Evolutionary conservation across 2,113 vertebrate genomes (phyloP).

Genomic region (Leptocoma aspasia): DNA sequence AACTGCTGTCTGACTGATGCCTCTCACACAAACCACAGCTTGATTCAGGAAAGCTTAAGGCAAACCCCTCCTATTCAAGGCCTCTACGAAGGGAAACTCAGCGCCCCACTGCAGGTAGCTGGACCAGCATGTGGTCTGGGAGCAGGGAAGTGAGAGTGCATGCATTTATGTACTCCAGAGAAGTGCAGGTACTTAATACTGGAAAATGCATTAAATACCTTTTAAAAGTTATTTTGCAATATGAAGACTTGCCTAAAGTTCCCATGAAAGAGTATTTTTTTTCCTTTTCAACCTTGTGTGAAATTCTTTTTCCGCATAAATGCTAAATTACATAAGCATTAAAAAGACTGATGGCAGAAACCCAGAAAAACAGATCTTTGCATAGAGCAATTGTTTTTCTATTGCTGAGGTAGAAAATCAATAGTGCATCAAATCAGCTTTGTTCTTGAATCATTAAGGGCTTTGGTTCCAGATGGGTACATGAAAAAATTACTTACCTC

Average conservation of each 20-base stretch:
- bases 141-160: neutral
- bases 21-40: neutral
- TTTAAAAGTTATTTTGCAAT: neutral
- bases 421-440: constrained; percentile 53
- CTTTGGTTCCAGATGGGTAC: constrained; percentile 41
- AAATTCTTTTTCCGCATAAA: neutral
- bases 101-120: neutral
- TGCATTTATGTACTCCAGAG: neutral
- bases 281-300: neutral
- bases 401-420: constrained; percentile 60
- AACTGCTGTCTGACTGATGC: neutral
- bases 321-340: neutral
- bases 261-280: neutral
- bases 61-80: neutral
- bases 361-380: constrained; percentile 25
- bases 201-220: neutral
- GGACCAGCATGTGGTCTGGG: neutral
- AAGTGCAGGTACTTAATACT: neutral
- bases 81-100: neutral
- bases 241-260: neutral
- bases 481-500: constrained; percentile 42
- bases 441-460: constrained; percentile 34
- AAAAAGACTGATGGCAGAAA: constrained; percentile 5
- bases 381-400: constrained; percentile 34
- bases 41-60: neutral